Conservation (phyloP, 1,140 invertebrate genomes). For the Dendrolimus punctatus region DNA sequence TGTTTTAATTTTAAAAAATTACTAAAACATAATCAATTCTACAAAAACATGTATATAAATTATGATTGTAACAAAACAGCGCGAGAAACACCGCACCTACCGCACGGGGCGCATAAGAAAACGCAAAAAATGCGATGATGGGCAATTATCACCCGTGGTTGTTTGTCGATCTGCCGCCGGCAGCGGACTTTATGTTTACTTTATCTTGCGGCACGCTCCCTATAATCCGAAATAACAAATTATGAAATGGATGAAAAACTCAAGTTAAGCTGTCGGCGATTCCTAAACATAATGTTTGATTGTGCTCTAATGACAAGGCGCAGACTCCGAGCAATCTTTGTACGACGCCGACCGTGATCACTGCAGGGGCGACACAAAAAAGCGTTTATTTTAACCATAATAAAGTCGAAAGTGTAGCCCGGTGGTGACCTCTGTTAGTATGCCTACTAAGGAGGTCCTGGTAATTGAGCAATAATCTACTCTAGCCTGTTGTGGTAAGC, state of each 20-base stretch:
- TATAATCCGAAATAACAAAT: conserved; percentile 67
- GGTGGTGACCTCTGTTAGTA: conserved; percentile 21
- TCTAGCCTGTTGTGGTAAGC: conserved; percentile 65
- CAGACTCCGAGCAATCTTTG: conserved; percentile 56
- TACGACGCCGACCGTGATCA: conserved; percentile 49
- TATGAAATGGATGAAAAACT: conserved; percentile 66
- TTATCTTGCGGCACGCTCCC: conserved; percentile 59
- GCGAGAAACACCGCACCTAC: conserved; percentile 6
- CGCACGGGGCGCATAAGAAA: conserved; percentile 7
- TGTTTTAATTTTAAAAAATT: background rate
- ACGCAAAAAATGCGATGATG: conserved; percentile 16
- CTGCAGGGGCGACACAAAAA: conserved; percentile 23
- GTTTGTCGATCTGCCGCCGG: conserved; percentile 19
- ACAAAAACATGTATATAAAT: too few relatives aligned
- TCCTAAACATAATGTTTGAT: conserved; percentile 69
- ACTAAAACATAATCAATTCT: too few relatives aligned
- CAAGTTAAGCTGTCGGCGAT: conserved; percentile 65
- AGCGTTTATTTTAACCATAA: conserved; percentile 20
- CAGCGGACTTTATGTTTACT: conserved; percentile 55
- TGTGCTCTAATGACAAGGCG: conserved; percentile 68
- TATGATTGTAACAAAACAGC: too few relatives aligned
- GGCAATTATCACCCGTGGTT: conserved; percentile 25
- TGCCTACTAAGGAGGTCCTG: conserved; percentile 68
- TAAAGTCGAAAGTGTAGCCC: conserved; percentile 28
- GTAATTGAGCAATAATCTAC: conserved; percentile 70